Evolutionary conservation across 2,797 vertebrate genomes (phyloP).

Genomic region (Halcyon smyrnensis): DNA sequence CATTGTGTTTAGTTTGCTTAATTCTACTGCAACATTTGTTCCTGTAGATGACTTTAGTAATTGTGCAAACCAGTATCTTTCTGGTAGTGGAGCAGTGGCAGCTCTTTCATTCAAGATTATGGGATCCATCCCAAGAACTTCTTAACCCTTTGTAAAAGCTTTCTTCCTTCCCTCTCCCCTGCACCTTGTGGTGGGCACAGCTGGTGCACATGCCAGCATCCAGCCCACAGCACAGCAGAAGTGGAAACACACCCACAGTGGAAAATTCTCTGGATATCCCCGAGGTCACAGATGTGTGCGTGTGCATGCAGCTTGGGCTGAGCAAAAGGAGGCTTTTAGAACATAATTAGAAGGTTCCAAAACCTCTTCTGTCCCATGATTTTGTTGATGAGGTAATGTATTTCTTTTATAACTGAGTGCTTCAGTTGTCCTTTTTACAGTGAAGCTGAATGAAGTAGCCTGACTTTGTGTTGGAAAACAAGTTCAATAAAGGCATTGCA

Average conservation of each 20-base stretch:
- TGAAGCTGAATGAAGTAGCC: neutral
- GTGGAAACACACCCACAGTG: neutral
- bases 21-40: neutral
- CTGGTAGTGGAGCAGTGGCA: neutral
- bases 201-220: neutral
- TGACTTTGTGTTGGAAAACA: neutral
- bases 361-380: neutral
- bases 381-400: neutral
- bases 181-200: neutral
- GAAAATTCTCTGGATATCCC: neutral
- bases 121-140: neutral
- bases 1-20: constrained; percentile 4
- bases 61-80: neutral
- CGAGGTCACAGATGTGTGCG: neutral
- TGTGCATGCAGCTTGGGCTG: neutral
- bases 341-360: neutral
- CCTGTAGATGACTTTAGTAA: neutral
- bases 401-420: neutral
- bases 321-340: neutral
- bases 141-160: neutral
- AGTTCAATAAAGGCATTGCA: neutral
- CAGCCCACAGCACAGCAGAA: neutral
- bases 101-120: neutral
- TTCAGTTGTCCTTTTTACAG: neutral
- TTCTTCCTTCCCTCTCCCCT: neutral